Evolutionary conservation across 2,888 invertebrate genomes (phyloP).

Genomic region (Shargacucullia verbasci): DNA sequence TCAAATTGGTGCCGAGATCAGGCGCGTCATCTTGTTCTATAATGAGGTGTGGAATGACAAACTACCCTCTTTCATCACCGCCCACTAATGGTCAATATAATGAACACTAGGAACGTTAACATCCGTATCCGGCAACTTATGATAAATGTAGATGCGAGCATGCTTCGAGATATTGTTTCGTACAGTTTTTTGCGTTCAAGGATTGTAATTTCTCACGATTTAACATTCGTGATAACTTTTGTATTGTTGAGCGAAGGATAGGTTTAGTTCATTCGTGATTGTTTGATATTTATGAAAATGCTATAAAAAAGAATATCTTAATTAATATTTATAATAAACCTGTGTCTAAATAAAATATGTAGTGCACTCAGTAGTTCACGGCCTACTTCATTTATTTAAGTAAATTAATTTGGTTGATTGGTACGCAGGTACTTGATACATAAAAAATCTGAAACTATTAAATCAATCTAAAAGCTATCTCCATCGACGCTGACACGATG

Average conservation of each 20-base stretch:
- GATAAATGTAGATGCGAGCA: slow-evolving; percentile 52
- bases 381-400: no score
- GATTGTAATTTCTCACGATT: slow-evolving; percentile 46
- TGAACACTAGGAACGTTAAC: slow-evolving; percentile 61
- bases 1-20: slow-evolving; percentile 71
- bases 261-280: slow-evolving; percentile 36
- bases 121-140: slow-evolving; percentile 60
- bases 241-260: slow-evolving; percentile 24
- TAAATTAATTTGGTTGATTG: no score
- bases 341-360: no score
- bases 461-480: no score
- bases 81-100: slow-evolving; percentile 72
- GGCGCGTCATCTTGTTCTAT: slow-evolving; percentile 63
- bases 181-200: slow-evolving; percentile 43
- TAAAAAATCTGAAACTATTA: no score
- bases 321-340: no score
- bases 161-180: slow-evolving; percentile 38
- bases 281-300: slow-evolving; percentile 34
- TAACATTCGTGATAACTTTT: slow-evolving; percentile 24
- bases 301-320: no score
- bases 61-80: slow-evolving; percentile 77
- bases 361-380: no score
- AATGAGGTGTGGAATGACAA: slow-evolving; percentile 79
- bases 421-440: no score
- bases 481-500: no score